Evolutionary conservation across 2,797 vertebrate species (phyloP), one percentile per base, ranked within the genome.

Genomic region (Sphenopsis melanotis): DNA sequence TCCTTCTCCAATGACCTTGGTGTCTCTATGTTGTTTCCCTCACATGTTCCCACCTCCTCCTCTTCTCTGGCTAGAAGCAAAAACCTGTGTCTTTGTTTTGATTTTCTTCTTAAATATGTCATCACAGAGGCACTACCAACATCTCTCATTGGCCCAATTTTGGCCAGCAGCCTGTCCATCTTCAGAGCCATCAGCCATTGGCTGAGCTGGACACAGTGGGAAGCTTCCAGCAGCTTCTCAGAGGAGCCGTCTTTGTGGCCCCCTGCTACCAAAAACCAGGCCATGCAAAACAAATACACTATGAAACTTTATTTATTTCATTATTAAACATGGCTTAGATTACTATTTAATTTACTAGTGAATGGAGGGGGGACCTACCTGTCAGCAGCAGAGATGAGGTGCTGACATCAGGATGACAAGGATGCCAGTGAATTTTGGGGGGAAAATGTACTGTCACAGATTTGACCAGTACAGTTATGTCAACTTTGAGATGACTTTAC

Each of bases 71-170:
- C 14, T 36, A 46, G 69, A 44, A 56, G 20, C 2, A 72, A 56
- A 56, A 44, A 17, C 11, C 18, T 22, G 14, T 29, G 18, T 3
- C 9, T n/a, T n/a, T 41, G 30, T 17, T 76, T 61, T 50, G 18
- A 18, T 27, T 41, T 76, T n/a, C 9, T 50, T 61, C 46, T 61
- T 61, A 29, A 41, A 27, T 41, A 14, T 29, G 9, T 1, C 19
- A 50, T 50, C 6, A 49, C 22, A 27, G 44, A 10, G 10, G 23
- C 1, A 0, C 32, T 49, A 17, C 23, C 23, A 61, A 1, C 57
- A 15, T 75, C 36, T 60, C 29, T 29, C 11, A n/a, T 4, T 17
- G 23, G 11, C 30, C 72, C 8, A 39, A 14, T 2, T 12, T 12
- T 39, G 44, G 17, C 30, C 56, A 76, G 30, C 23, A 41, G 36